Evolutionary conservation across 1,140 invertebrate species (phyloP).

Genomic region (Sitodiplosis mosellana): DNA sequence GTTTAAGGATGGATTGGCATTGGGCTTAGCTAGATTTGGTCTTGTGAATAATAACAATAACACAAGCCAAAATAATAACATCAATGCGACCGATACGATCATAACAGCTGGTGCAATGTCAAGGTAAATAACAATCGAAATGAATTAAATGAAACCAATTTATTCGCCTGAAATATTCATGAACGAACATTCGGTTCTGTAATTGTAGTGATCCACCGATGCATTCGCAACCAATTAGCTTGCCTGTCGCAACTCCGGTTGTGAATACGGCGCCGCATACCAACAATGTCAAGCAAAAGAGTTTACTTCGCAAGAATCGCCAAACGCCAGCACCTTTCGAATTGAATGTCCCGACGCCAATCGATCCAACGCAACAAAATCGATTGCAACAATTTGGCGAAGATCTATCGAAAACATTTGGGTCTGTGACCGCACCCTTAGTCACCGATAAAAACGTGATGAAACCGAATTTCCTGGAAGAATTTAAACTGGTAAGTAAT

Average conservation of each 20-base stretch:
- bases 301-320: conserved; percentile 14
- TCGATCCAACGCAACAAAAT: conserved; percentile 11
- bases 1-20: conserved; percentile 16
- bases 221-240: too few relatives aligned
- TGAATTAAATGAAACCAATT: too few relatives aligned
- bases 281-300: conserved; percentile 4
- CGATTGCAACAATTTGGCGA: conserved; percentile 22
- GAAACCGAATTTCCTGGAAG: too few relatives aligned
- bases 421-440: conserved; percentile 4
- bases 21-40: conserved; percentile 4
- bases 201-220: too few relatives aligned
- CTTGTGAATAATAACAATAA: conserved; percentile 1
- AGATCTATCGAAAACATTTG: conserved; percentile 10
- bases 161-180: too few relatives aligned
- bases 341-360: conserved; percentile 7
- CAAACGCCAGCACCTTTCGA: conserved; percentile 12
- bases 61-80: not conserved
- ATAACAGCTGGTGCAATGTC: too few relatives aligned
- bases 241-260: too few relatives aligned
- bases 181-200: too few relatives aligned
- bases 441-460: too few relatives aligned
- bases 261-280: not conserved
- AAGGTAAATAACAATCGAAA: too few relatives aligned
- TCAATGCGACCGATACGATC: too few relatives aligned
- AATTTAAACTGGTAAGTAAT: too few relatives aligned